These are phyloP conservation scores for Tautogolabrus adspersus DNA, from an alignment of 2,113 vertebrate genomes.

Conservation along the genomic window DNA sequence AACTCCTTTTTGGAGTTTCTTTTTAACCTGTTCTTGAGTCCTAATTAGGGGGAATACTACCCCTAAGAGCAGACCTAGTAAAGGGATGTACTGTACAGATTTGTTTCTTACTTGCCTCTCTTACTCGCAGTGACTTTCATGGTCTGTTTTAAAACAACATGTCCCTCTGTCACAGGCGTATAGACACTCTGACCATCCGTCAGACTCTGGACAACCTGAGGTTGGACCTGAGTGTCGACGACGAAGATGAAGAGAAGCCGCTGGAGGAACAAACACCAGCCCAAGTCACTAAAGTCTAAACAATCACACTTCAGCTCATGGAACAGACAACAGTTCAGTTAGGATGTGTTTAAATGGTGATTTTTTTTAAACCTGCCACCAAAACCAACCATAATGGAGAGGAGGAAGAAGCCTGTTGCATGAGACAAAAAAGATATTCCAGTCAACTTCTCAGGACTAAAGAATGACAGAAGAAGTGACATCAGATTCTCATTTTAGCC, in stretches of 20 bases:
- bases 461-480: too few relatives aligned
- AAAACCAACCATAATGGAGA: background rate
- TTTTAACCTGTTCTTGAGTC: too few relatives aligned
- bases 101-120: too few relatives aligned
- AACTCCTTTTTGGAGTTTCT: too few relatives aligned
- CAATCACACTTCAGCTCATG: background rate
- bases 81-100: too few relatives aligned
- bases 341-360: background rate
- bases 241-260: constrained; percentile 57
- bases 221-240: constrained; percentile 77
- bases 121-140: too few relatives aligned
- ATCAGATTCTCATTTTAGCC: too few relatives aligned
- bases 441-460: background rate
- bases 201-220: constrained; percentile 80
- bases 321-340: background rate
- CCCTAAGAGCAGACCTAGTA: too few relatives aligned
- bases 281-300: constrained; percentile 60
- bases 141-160: background rate
- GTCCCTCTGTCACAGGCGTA: constrained; percentile 68
- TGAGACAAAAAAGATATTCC: background rate
- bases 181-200: constrained; percentile 75
- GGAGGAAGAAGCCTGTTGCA: too few relatives aligned
- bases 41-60: too few relatives aligned
- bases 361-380: background rate
- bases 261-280: background rate